Evolutionary conservation across 2,888 invertebrate species (phyloP), one percentile per base, ranked within the genome.

Genomic region (Drosophila mercatorum): DNA sequence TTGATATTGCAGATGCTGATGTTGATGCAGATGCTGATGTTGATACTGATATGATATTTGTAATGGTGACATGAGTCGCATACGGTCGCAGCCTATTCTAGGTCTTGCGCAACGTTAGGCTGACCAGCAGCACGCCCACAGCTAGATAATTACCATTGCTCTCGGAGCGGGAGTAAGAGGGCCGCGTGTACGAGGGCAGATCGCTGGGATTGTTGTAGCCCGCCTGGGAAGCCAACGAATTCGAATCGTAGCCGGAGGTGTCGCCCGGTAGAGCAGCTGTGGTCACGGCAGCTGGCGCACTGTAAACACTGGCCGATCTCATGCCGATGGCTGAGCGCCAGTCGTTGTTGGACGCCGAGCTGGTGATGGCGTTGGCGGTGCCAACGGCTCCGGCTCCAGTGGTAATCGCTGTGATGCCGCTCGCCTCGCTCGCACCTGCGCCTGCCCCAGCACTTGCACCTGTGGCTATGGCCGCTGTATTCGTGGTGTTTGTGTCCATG

Each of bases 141-240:
- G 91, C 91, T 73, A 91, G 84, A 91, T 91, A 91, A 91, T 91
- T 91, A 91, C 91, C 91, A 83, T 91, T 91, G 91, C 91, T 92
- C 89, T 92, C 92, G 87, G 92, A 92, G 60, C 92, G 91, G 60
- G 92, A 89, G 78, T 91, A 92, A 57, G 91, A 91, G 75, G 91
- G 91, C 52, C 91, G 86, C 38, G 91, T 91, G 55, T 91, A 91
- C 46, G 91, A 89, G 61, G 92, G 88, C 80, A 92, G 75, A 41
- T 92, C 92, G 55, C 84, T 85, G 64, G 88, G 73, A 67, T 91
- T 91, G 67, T 85, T 91, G 63, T 86, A 88, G 31, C 83, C 91
- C 28, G 68, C 75, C 75, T 92, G 92, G 26, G 92, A 91, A 63
- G 88, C 91, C 53, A 91, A 68, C 28, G 85, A 91, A 71, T 89